These are phyloP conservation scores for Gymnobelideus leadbeateri DNA, from an alignment of 2,113 vertebrate species.

Conservation along the genomic window DNA sequence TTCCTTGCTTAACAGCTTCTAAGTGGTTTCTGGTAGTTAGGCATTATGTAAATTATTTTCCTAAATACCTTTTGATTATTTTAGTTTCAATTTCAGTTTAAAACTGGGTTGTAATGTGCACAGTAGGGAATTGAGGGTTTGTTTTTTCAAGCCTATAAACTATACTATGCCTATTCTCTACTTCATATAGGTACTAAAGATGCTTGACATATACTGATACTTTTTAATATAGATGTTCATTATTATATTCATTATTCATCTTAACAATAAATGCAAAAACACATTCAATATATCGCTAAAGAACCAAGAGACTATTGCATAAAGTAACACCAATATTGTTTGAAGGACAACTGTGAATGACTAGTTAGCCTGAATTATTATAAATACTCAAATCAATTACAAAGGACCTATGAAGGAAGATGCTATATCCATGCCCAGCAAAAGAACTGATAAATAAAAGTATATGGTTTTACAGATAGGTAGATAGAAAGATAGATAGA, in stretches of 20 bases:
- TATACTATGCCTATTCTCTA: conserved; percentile 26
- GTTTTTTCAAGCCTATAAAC: conserved; percentile 27
- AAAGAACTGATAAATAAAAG: background rate
- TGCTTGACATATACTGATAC: background rate
- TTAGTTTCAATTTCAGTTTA: conserved; percentile 51
- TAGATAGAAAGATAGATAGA: background rate
- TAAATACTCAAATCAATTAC: background rate
- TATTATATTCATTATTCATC: background rate
- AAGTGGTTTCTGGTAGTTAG: conserved; percentile 17
- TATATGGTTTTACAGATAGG: background rate
- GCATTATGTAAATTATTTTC: conserved; percentile 49
- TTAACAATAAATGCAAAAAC: conserved; percentile 30
- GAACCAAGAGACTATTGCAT: background rate
- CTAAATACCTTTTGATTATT: conserved; percentile 43
- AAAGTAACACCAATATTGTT: background rate
- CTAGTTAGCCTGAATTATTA: background rate
- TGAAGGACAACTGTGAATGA: background rate
- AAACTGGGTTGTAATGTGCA: conserved; percentile 7
- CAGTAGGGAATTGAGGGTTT: background rate
- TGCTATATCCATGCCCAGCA: background rate
- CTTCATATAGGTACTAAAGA: conserved; percentile 33
- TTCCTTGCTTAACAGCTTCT: conserved; percentile 19
- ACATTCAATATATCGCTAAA: background rate
- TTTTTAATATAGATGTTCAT: conserved; percentile 19
- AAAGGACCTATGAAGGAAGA: background rate